Evolutionary conservation across 1,140 invertebrate genomes (phyloP), one percentile per base, ranked within the genome.

Genomic region (Drosophila busckii): DNA sequence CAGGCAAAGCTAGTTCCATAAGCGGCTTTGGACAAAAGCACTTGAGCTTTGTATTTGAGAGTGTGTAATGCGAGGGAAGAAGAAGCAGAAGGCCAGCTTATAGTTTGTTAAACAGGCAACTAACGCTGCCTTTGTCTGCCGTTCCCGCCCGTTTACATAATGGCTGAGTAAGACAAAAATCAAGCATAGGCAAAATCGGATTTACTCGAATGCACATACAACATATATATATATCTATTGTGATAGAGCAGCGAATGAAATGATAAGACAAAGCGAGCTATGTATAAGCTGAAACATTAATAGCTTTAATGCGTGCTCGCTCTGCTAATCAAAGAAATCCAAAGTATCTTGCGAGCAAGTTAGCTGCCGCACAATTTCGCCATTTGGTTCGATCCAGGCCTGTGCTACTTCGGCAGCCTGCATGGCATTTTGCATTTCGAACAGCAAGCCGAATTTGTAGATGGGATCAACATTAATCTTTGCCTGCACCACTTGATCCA

Each of bases 31-130:
- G 46, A 31, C 62, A 53, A n/a, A 46, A 58, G 37, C 55, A 61
- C 65, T 76, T 65, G 56, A 76, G 70, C 53, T 67, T 35, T 45
- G 56, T n/a, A 40, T 22, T 40, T 45, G 20, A 15, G 23, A 45
- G 32, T 34, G 49, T 40, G 56, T n/a, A 54, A 28, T 28, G 59
- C 46, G 50, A 52, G 48, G 44, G 48, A 29, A 38, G n/a, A n/a
- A n/a, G n/a, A n/a, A n/a, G n/a, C n/a, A n/a, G n/a, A n/a, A n/a
- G n/a, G n/a, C n/a, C n/a, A n/a, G 71, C 71, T 76, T 78, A 76
- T 76, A 78, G 80, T 76, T 76, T 76, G 71, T 80, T 76, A 71
- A 67, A 80, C 71, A 76, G 66, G 71, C 73, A 78, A 70, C 70
- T 66, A 37, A 66, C 55, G 12, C 9, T 13, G 1, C 12, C 1